A percentile compares a stretch with the other conserved stretches of the same genome.
These are phyloP conservation scores for Varanus komodoensis DNA, from an alignment of 2,113 vertebrate genomes.

Conservation along the genomic window DNA sequence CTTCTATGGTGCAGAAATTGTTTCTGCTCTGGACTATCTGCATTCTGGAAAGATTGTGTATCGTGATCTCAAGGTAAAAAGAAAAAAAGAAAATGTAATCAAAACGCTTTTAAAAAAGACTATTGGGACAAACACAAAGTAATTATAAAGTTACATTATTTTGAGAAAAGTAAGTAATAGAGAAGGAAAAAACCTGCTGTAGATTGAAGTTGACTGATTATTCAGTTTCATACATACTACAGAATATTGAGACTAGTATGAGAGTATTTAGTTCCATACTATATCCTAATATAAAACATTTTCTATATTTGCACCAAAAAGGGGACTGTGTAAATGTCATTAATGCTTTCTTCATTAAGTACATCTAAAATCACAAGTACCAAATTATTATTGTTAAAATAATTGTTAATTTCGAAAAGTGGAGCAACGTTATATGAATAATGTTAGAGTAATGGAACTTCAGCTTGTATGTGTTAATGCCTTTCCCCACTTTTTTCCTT, in stretches of 20 bases:
- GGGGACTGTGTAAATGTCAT: constrained; percentile 1
- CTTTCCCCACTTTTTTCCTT: neutral
- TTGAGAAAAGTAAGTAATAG: constrained; percentile 60
- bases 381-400: neutral
- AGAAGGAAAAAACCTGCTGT: neutral
- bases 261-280: neutral
- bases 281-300: neutral
- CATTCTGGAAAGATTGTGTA: constrained; percentile 99
- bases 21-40: constrained; percentile 97
- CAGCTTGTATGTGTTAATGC: neutral
- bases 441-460: neutral
- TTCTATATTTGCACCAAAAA: neutral
- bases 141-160: constrained; percentile 80
- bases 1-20: constrained; percentile 98
- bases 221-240: constrained; percentile 21
- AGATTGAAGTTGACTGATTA: constrained; percentile 52
- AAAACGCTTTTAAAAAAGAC: constrained; percentile 73
- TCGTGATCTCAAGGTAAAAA: constrained; percentile 98
- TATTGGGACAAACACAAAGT: constrained; percentile 78
- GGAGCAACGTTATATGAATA: neutral
- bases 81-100: constrained; percentile 69
- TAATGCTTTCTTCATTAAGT: neutral
- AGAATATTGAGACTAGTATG: too few species aligned
- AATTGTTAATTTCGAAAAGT: neutral
- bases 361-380: constrained; percentile 3